Percentiles rank a stretch among this genome's conserved stretches.
phyloP scores from a whole-genome alignment of 2,113 vertebrate genomes.

The Lonchura striata region DNA sequence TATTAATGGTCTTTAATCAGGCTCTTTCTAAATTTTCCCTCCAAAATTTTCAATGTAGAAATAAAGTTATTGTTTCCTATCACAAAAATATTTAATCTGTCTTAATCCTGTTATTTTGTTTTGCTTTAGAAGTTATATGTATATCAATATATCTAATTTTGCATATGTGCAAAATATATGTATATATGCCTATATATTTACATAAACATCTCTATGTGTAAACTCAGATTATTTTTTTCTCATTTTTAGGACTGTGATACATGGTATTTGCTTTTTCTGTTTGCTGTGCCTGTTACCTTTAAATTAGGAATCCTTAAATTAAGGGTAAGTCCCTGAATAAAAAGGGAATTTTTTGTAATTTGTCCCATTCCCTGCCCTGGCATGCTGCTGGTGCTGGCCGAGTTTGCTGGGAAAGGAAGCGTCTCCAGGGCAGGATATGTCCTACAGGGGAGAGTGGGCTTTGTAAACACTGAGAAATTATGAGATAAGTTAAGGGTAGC shows the following conservation, averaged over 20 bases:
- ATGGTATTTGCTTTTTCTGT: background rate
- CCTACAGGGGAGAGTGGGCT: background rate
- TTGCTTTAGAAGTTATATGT: background rate
- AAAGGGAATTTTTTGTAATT: background rate
- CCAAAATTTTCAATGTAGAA: background rate
- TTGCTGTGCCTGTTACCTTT: background rate
- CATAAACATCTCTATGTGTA: background rate
- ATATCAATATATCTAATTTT: background rate
- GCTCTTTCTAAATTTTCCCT: background rate
- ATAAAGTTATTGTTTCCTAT: background rate
- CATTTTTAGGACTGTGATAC: background rate
- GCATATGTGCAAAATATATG: fast-evolving
- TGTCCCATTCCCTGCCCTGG: fast-evolving
- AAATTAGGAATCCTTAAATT: background rate
- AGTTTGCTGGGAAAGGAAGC: background rate
- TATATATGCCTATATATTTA: background rate
- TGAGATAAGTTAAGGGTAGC: fast-evolving
- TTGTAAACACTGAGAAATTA: background rate
- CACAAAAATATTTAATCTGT: background rate
- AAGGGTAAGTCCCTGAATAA: background rate
- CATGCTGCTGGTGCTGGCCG: fast-evolving
- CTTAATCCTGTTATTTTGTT: background rate
- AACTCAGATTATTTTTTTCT: background rate
- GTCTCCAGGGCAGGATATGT: background rate
- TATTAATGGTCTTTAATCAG: background rate